phyloP scores from a whole-genome alignment of 2,797 vertebrate species.

The Rhadinocentrus ornatus region DNA sequence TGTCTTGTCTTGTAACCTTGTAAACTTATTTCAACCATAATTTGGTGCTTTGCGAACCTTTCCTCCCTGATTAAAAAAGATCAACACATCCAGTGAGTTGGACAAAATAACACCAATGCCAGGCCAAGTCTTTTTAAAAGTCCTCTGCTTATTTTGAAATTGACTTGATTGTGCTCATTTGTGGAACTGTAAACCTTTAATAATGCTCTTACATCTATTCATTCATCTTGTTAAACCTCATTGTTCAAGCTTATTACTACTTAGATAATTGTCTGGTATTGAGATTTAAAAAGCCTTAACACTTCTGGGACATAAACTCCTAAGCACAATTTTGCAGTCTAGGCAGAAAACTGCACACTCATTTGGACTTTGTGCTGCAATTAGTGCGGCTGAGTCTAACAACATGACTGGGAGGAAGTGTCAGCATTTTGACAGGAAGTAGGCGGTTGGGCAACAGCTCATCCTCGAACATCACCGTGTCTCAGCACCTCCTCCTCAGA shows the following conservation, averaged over 20 bases:
- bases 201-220: slow-evolving; percentile 62
- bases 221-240: slow-evolving; percentile 60
- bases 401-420: slow-evolving; percentile 69
- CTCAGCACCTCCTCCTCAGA: slow-evolving; percentile 74
- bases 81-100: slow-evolving; percentile 74
- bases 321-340: slow-evolving; percentile 84
- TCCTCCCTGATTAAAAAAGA: slow-evolving; percentile 69
- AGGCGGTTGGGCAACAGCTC: slow-evolving; percentile 59
- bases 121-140: slow-evolving; percentile 74
- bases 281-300: slow-evolving; percentile 84
- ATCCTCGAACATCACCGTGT: slow-evolving; percentile 80
- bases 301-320: slow-evolving; percentile 79
- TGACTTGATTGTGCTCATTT: slow-evolving; percentile 79
- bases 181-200: slow-evolving; percentile 78
- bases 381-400: slow-evolving; percentile 62
- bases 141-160: slow-evolving; percentile 73
- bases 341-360: slow-evolving; percentile 72
- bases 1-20: slow-evolving; percentile 29
- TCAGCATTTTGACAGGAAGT: slow-evolving; percentile 74
- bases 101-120: slow-evolving; percentile 69
- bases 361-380: slow-evolving; percentile 64
- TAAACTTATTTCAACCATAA: slow-evolving; percentile 55
- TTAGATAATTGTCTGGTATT: slow-evolving; percentile 75
- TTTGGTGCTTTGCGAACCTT: slow-evolving; percentile 81
- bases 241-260: slow-evolving; percentile 67